phyloP scores from a whole-genome alignment of 2,888 invertebrate genomes.

The Exephanes ischioxanthus region DNA sequence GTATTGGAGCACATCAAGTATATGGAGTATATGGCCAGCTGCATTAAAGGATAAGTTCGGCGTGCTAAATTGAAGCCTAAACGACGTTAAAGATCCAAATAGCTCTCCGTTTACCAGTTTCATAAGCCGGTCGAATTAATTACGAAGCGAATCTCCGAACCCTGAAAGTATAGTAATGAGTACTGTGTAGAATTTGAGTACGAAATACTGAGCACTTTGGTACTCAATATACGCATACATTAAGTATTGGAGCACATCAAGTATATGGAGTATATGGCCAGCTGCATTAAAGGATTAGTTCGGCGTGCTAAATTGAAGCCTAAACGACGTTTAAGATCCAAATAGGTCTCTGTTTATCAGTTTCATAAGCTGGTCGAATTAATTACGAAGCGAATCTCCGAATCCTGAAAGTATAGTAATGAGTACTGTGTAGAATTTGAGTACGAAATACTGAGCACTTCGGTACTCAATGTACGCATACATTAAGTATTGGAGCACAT shows the following conservation, averaged over 20 bases:
- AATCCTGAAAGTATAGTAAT: neutral
- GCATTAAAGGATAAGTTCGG: neutral
- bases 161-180: neutral
- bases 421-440: too few species aligned
- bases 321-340: neutral
- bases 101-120: neutral
- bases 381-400: constrained; percentile 4
- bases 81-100: neutral
- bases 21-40: too few species aligned
- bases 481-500: too few species aligned
- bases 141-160: neutral
- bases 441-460: neutral
- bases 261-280: too few species aligned
- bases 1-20: too few species aligned
- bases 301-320: neutral
- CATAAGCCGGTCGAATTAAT: constrained; percentile 25
- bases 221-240: too few species aligned
- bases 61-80: neutral
- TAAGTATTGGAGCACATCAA: too few species aligned
- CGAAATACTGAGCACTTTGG: too few species aligned
- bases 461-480: too few species aligned
- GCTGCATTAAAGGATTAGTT: neutral
- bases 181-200: too few species aligned
- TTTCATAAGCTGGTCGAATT: constrained; percentile 7
- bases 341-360: neutral